Evolutionary conservation across 2,113 vertebrate species (phyloP), one percentile per base, ranked within the genome.

Genomic region (Sorex araneus): DNA sequence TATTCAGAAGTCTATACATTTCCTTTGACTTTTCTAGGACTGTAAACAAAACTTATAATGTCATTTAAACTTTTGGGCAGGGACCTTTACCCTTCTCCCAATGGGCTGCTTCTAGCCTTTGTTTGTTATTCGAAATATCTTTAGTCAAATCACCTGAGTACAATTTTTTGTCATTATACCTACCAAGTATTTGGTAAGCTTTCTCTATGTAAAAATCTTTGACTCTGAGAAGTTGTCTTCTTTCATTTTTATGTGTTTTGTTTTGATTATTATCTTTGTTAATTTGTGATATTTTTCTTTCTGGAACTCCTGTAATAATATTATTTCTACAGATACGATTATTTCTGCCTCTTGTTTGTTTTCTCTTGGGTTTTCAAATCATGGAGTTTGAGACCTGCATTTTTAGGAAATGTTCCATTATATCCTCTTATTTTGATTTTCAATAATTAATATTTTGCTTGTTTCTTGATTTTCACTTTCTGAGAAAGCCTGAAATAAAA

Each of bases 291-390:
- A 12, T 66, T 76, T 92, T 85, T 84, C 27, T 25, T 91, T 81
- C 63, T 69, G 54, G 34, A 87, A 57, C 12, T 45, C 54, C 34
- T 78, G 4, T 21, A 15, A 43, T 3, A 6, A n/a, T 69, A 73
- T n/a, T 73, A 19, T 23, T 64, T 83, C n/a, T 90, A 8, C 21
- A 13, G 28, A 54, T 80, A 74, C 30, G 50, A 13, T 28, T 32
- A 69, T 73, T 90, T 28, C 67, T 82, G 8, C 30, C 18, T 76
- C 71, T 94, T 79, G 40, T 7, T 13, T 27, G 45, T 92, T 92
- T 81, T 64, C 47, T 76, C 69, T 43, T 47, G 50, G 73, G 90
- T 74, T 91, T 12, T 21, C 50, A 81, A 25, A 30, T 25, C 27
- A 87, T 77, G 15, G 15, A 87, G 60, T 34, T 92, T 86, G 79